Base-by-base conservation (phyloP, 2,797 vertebrate genomes). In the Somateria mollissima region DNA sequence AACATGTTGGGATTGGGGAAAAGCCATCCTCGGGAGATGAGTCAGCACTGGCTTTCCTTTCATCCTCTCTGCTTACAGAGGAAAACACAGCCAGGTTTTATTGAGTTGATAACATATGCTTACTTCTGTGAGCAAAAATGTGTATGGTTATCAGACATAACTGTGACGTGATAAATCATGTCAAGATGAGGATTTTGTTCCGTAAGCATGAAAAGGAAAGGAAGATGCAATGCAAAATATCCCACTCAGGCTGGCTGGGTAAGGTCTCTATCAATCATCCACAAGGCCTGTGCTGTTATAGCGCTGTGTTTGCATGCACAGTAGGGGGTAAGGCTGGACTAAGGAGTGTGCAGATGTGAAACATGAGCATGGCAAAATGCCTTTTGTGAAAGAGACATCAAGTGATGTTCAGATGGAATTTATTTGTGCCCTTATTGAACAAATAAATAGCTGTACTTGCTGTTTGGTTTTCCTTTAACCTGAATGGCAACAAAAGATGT, bases 281-380 rank as follows among this genome's bases (percentile, higher is more conserved):
- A 21, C 30, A 73, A 76, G 41, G 37, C 32, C 28, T 39, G 39
- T 57, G 10, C 32, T 1, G 1, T 86, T 79, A 43, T 3, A 0
- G 65, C 62, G 41, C 43, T 61, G 28, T 0, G 0, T 75, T 66
- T 77, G 18, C 47, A 36, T 0, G 0, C 78, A 64, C 28, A 64
- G 25, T 2, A 17, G 2, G 24, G 45, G 27, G 11, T 27, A 25
- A 32, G 25, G 45, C 57, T 89, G 69, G 41, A 49, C 45, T 78
- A 78, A 11, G 47, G 58, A 72, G 36, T 2, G 4, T 28, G 37
- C 65, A 87, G 69, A 51, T 69, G 65, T 49, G 39, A 71, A 89
- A 49, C 39, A 32, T 5, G 37, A 87, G 57, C 39, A 15, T 53
- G 56, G 85, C 32, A 79, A 71, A 81, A 61, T 21, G 5, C 13